Conservation (phyloP, 2,797 vertebrate genomes). For the Phoeniculus purpureus region DNA sequence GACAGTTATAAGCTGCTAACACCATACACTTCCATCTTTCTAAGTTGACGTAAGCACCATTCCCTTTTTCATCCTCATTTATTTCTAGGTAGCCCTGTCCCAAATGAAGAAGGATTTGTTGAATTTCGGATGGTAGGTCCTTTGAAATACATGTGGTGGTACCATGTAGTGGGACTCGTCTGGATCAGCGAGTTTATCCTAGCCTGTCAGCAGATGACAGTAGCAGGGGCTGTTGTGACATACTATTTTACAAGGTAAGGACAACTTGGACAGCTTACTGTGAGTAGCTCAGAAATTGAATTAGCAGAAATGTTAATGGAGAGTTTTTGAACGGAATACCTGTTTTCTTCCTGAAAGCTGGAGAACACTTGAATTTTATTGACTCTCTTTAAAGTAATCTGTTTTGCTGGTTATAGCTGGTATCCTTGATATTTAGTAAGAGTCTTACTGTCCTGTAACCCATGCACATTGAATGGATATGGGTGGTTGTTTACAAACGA, state of each 20-base stretch:
- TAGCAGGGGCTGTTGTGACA: slow-evolving; percentile 95
- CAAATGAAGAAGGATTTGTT: slow-evolving; percentile 87
- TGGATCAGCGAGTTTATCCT: slow-evolving; percentile 98
- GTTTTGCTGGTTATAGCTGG: not conserved
- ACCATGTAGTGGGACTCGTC: slow-evolving; percentile 91
- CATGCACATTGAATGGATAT: not conserved
- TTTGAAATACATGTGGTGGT: slow-evolving; percentile 96
- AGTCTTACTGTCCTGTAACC: not conserved
- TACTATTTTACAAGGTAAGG: slow-evolving; percentile 96
- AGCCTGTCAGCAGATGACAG: slow-evolving; percentile 98
- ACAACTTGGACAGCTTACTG: not conserved
- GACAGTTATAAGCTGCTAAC: not conserved
- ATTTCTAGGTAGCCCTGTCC: slow-evolving; percentile 85
- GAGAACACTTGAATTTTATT: not conserved
- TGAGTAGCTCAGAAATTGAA: not conserved
- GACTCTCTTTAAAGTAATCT: not conserved
- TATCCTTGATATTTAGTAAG: not conserved
- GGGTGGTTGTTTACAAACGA: not conserved
- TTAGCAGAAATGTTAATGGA: not conserved
- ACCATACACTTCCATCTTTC: not conserved
- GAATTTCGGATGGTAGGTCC: slow-evolving; percentile 89
- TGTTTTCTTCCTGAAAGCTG: not conserved
- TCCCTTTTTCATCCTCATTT: slow-evolving; percentile 4
- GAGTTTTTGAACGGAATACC: not conserved
- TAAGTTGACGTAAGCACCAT: not conserved